Base-by-base conservation (phyloP, 2,797 vertebrate genomes). In the Gallinago stenura region DNA sequence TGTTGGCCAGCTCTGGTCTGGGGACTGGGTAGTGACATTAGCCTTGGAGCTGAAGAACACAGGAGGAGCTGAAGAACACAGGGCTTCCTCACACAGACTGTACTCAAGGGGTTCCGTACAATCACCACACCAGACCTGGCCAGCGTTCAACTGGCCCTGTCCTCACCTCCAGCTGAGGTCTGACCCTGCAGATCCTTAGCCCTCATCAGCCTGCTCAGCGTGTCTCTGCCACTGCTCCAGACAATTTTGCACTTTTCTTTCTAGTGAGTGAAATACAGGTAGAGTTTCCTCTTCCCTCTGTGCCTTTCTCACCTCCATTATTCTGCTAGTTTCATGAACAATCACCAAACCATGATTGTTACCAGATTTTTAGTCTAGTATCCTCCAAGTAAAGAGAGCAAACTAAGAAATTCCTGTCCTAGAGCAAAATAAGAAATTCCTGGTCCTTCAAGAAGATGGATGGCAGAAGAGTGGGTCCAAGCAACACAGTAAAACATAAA, bases 61-160 rank as follows among this genome's bases (percentile, higher is more conserved):
- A 45, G n/a, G 15, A 43, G 17, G 37, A 81, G 54, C 41, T 62
- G 11, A 57, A n/a, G 39, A 61, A 65, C 45, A 18, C 48, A 45
- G n/a, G 15, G 16, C 19, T 80, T 62, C 33, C 33, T 56, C 33
- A 20, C 0, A 0, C 7, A 54, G 39, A 45, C 21, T 25, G 0
- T 7, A 16, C 9, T 22, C 31, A 62, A 4, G 21, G 2, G 25
- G 3, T 5, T 37, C 57, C 46, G 4, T 0, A 1, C 39, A 8
- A 15, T 5, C 7, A 14, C 62, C 54, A 25, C 12, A 1, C 26
- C 17, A 8, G 10, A 31, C 57, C 37, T 45, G 53, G 17, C 2
- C 12, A 6, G 16, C 26, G 33, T 7, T 18, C 31, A 35, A 0
- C 64, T 4, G 8, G 58, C 69, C 54, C 50, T 21, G 39, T 33